Percentiles rank a stretch among this genome's conserved stretches.
Evolutionary conservation across 1,140 invertebrate genomes (phyloP).

Genomic region (Brachystomella parvula): DNA sequence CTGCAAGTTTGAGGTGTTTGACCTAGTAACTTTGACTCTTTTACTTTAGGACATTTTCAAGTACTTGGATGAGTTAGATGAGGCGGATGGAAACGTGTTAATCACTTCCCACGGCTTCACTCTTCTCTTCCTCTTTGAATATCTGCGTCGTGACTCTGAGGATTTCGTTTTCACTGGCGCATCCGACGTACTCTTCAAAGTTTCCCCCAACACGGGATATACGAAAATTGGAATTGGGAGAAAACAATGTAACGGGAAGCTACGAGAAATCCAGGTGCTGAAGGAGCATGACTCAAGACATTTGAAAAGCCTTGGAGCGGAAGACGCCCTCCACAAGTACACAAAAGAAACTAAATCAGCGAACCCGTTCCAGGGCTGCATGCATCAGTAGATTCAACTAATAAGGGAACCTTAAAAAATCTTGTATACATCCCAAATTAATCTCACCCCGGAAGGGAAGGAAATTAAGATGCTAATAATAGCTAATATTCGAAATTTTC

Average conservation of each 20-base stretch:
- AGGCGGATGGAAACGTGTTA: not conserved
- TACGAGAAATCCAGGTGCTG: not conserved
- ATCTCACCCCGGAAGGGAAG: too few relatives aligned
- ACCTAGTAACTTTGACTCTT: too few relatives aligned
- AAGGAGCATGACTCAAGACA: not conserved
- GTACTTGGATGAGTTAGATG: not conserved
- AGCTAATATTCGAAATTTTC: too few relatives aligned
- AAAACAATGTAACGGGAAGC: not conserved
- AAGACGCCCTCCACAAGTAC: not conserved
- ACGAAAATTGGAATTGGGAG: not conserved
- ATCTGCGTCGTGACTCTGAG: not conserved
- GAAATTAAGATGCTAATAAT: too few relatives aligned
- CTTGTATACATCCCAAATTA: too few relatives aligned
- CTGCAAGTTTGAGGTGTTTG: too few relatives aligned
- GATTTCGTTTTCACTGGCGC: not conserved
- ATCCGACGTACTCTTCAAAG: not conserved
- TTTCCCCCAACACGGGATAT: conserved; percentile 2
- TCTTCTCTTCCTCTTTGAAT: not conserved
- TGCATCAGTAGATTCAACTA: conserved; percentile 1
- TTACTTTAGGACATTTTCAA: not conserved
- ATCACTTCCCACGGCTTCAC: not conserved
- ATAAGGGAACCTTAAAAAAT: too few relatives aligned
- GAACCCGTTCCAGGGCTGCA: not conserved
- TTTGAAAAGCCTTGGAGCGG: not conserved
- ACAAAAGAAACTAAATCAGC: not conserved